Conservation (phyloP, 2,797 vertebrate species). For the Eurystomus glaucurus region DNA sequence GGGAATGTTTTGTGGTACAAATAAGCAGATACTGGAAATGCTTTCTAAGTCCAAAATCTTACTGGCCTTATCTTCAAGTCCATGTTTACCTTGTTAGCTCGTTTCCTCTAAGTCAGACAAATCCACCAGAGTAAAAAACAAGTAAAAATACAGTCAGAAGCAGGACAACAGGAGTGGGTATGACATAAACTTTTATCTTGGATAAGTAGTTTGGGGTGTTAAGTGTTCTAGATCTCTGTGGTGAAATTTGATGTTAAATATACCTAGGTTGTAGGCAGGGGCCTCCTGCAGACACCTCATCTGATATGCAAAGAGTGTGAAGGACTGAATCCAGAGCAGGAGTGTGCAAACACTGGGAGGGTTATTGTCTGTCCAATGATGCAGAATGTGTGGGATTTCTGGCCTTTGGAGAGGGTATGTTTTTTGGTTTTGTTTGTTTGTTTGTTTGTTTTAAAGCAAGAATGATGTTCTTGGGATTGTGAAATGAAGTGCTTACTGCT, state of each 20-base stretch:
- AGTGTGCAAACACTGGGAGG: not conserved
- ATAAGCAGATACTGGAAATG: not conserved
- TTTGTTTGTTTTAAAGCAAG: not conserved
- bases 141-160: not conserved
- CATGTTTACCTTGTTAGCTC: not conserved
- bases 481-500: not conserved
- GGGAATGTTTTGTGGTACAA: not conserved
- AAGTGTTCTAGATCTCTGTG: not conserved
- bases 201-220: not conserved
- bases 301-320: not conserved
- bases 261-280: not conserved
- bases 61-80: not conserved
- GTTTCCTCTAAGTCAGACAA: not conserved
- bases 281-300: not conserved
- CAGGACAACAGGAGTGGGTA: not conserved
- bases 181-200: not conserved
- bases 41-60: not conserved
- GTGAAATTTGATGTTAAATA: not conserved
- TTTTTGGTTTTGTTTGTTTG: not conserved
- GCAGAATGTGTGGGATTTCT: not conserved
- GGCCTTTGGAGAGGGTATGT: not conserved
- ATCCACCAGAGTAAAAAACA: not conserved
- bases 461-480: not conserved
- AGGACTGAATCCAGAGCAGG: not conserved
- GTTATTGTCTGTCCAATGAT: not conserved